Conservation (phyloP, 2,888 invertebrate species). For the Amphimallon solstitiale region DNA sequence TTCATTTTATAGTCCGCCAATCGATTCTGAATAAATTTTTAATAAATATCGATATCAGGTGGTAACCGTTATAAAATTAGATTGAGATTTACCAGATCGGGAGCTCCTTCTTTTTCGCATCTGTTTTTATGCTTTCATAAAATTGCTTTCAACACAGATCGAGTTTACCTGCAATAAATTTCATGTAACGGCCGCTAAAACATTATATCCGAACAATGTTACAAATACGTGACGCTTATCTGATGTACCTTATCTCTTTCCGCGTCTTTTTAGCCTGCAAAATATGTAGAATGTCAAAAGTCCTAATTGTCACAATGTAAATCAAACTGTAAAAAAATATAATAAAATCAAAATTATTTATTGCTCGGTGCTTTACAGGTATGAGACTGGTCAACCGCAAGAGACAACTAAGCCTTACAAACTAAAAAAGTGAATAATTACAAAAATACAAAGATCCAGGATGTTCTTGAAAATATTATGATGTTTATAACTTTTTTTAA, state of each 20-base stretch:
- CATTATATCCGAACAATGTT: conserved; percentile 43
- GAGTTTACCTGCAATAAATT: conserved; percentile 35
- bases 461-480: no score
- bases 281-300: no score
- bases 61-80: conserved; percentile 7
- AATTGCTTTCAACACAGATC: conserved; percentile 27
- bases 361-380: no score
- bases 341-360: no score
- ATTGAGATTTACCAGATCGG: conserved; percentile 19
- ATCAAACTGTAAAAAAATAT: no score
- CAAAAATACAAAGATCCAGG: no score
- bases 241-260: background rate
- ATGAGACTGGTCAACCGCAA: no score
- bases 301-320: no score
- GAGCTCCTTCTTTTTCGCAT: background rate
- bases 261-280: background rate
- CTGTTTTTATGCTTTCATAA: conserved; percentile 32
- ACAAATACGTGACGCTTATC: conserved; percentile 37
- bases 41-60: conserved; percentile 5
- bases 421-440: no score
- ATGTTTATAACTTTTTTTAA: no score
- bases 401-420: no score
- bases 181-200: conserved; percentile 34
- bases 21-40: conserved; percentile 16
- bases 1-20: conserved; percentile 1